Conservation (phyloP, 1,140 invertebrate species). For the Euura saliciscinereae region DNA sequence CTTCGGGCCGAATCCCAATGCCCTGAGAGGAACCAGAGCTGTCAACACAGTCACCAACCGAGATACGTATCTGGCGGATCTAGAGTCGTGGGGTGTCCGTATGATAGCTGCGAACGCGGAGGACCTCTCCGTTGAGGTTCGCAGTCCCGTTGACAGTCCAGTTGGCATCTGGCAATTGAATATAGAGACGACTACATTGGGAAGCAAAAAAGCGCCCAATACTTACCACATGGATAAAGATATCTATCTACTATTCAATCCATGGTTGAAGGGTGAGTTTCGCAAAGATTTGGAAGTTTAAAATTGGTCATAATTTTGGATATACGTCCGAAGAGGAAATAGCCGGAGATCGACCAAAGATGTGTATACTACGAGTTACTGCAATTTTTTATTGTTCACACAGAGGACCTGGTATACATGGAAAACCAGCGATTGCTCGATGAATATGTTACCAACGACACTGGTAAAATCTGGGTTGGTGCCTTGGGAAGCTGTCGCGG, state of each 20-base stretch:
- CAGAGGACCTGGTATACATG: slow-evolving; percentile 73
- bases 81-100: slow-evolving; percentile 60
- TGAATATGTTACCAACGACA: slow-evolving; percentile 76
- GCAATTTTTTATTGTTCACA: slow-evolving; percentile 19
- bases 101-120: slow-evolving; percentile 58
- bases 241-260: slow-evolving; percentile 78
- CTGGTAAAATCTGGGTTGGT: slow-evolving; percentile 77
- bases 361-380: background rate
- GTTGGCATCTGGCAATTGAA: slow-evolving; percentile 70
- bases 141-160: slow-evolving; percentile 59
- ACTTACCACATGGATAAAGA: slow-evolving; percentile 63
- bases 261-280: slow-evolving; percentile 71
- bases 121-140: slow-evolving; percentile 62
- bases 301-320: background rate
- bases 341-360: background rate
- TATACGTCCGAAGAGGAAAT: background rate
- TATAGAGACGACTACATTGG: slow-evolving; percentile 58
- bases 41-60: slow-evolving; percentile 58
- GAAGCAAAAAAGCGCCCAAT: slow-evolving; percentile 15
- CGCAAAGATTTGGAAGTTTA: slow-evolving; percentile 13
- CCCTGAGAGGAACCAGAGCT: slow-evolving; percentile 65
- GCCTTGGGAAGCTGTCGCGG: slow-evolving; percentile 65
- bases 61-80: slow-evolving; percentile 45
- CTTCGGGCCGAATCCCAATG: slow-evolving; percentile 65
- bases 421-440: slow-evolving; percentile 64